Conservation (phyloP, 2,797 vertebrate species). For the Avahi laniger region DNA sequence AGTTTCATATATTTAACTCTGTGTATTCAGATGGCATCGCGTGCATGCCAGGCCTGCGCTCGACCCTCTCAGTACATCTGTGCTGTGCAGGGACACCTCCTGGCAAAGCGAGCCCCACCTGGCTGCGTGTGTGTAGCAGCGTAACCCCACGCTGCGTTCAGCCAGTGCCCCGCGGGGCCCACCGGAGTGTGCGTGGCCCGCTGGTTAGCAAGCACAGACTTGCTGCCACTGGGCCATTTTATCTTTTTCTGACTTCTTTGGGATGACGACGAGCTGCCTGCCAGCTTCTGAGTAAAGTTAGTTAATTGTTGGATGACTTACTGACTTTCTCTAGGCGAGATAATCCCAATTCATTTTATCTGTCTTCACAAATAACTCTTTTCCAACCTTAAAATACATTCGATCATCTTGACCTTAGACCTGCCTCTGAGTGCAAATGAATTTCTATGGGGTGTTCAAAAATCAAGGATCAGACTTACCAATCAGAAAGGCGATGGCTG, state of each 20-base stretch:
- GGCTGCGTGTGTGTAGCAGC: rapidly evolving
- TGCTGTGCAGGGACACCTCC: rapidly evolving
- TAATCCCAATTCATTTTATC: neutral
- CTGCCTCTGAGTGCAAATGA: neutral
- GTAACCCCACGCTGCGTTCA: rapidly evolving
- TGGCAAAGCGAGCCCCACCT: rapidly evolving
- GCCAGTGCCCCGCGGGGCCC: rapidly evolving
- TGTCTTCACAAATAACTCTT: neutral
- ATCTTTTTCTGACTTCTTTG: neutral
- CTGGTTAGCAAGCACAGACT: neutral
- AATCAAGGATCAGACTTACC: neutral
- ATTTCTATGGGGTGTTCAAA: neutral
- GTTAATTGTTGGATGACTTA: neutral
- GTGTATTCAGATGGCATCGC: rapidly evolving
- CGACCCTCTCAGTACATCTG: neutral
- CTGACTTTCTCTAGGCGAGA: neutral
- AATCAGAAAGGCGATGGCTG: neutral
- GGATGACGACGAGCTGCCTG: neutral
- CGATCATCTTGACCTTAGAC: neutral
- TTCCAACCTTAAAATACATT: neutral
- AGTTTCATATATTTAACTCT: rapidly evolving
- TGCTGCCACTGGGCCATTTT: rapidly evolving
- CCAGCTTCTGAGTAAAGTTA: neutral
- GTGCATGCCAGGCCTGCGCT: rapidly evolving
- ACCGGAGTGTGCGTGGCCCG: rapidly evolving